Evolutionary conservation across 2,888 invertebrate genomes (phyloP), one percentile per base, ranked within the genome.

Genomic region (Nephrotoma appendiculata): DNA sequence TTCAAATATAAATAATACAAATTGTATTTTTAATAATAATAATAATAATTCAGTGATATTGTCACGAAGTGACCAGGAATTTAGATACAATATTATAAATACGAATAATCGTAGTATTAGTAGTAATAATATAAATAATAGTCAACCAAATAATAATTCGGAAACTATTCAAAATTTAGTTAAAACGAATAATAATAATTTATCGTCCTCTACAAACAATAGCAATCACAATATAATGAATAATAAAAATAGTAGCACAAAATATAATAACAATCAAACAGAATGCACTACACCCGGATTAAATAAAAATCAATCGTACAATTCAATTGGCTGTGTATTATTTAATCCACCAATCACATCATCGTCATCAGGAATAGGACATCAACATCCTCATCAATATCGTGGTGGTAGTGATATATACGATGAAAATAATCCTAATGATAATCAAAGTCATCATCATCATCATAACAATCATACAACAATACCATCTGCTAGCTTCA

Each of bases 11-110:
- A 86, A 52, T 44, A 86, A 57, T 42, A 52, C 86, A 86, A 86
- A 86, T 86, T 84, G 84, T 42, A 84, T 84, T 84, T 84, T 84
- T 84, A 84, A 84, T 84, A 41, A 83, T 83, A 83, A 83, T 83
- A 83, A 83, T 83, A 83, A 83, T 84, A 41, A 87, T 86, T 84
- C 87, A 19, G 88, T 87, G 87, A 88, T 85, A 87, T 44, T 87
- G 85, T 92, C 92, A 41, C 91, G 91, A 88, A 91, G 91, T 88
- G 91, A 91, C 88, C 91, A 91, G 87, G 91, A 91, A 87, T 91
- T 91, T 88, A 90, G 89, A 87, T 91, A 90, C 86, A 90, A 90
- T 88, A 89, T 89, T 87, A 91, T 85, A 44, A 86, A 42, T 85
- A 44, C 86, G 84, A 87, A 86, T 86, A 87, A 86, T 87, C 85